Percentiles rank a stretch among this genome's conserved stretches.
These are phyloP conservation scores for Erpobdella octoculata DNA, from an alignment of 2,888 invertebrate species.

Conservation along the genomic window DNA sequence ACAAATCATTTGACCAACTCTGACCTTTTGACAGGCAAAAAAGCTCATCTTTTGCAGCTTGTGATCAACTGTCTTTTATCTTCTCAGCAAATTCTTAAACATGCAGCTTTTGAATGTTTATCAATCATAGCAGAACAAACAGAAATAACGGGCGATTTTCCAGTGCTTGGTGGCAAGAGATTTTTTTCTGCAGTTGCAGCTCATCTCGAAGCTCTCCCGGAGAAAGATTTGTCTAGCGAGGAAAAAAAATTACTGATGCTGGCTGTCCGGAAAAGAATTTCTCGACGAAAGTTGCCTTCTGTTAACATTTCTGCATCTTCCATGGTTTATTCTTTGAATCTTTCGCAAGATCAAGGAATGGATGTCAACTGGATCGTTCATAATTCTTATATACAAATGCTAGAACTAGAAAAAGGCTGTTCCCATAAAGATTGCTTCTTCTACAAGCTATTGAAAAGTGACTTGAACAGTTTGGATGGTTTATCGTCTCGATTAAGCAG, in stretches of 20 bases:
- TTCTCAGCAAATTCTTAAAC: background rate
- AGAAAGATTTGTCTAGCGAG: background rate
- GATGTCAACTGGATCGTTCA: constrained; percentile 11
- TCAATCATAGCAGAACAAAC: background rate
- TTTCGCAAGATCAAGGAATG: background rate
- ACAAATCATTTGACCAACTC: too few species aligned
- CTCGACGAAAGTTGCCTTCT: background rate
- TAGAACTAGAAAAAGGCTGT: background rate
- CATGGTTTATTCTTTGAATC: background rate
- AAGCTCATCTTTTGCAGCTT: background rate
- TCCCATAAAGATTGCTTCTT: background rate
- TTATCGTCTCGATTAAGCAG: too few species aligned
- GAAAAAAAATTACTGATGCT: constrained; percentile 3
- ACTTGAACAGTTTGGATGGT: background rate
- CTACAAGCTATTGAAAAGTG: background rate
- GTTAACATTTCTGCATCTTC: background rate
- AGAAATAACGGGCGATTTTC: background rate
- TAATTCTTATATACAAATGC: background rate
- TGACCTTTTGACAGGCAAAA: background rate
- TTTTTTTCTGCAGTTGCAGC: constrained; percentile 2
- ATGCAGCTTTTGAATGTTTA: constrained; percentile 11
- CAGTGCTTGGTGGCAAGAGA: background rate
- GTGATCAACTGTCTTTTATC: constrained; percentile 9
- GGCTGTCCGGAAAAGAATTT: constrained; percentile 8
- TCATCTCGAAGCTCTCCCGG: background rate